phyloP scores from a whole-genome alignment of 2,113 vertebrate species.

The Oceanites oceanicus region DNA sequence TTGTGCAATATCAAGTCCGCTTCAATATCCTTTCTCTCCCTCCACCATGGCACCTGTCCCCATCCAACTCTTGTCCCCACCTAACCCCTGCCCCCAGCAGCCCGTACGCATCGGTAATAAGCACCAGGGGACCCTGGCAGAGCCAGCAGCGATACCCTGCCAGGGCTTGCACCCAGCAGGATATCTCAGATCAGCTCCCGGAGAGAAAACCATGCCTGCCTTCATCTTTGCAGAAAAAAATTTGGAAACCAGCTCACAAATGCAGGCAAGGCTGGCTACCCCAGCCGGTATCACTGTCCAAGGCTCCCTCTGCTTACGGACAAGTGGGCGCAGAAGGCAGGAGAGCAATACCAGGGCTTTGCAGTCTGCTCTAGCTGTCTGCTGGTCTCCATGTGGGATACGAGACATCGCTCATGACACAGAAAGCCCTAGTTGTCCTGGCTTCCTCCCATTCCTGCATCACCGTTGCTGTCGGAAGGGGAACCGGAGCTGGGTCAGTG shows the following conservation, averaged over 20 bases:
- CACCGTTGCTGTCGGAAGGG: fast-evolving
- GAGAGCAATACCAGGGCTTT: neutral
- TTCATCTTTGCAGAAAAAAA: neutral
- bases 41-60: neutral
- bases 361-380: neutral
- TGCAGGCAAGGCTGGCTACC: neutral
- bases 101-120: neutral
- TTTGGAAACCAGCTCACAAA: neutral
- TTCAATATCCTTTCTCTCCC: neutral
- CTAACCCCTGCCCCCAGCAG: neutral
- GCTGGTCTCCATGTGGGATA: neutral
- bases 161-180: neutral
- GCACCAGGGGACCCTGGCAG: neutral
- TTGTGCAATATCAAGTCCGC: neutral
- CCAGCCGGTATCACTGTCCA: too few species aligned
- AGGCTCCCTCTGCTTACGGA: neutral
- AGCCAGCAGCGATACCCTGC: neutral
- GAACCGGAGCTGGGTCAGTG: neutral
- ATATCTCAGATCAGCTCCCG: neutral
- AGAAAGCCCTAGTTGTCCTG: neutral
- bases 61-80: too few species aligned
- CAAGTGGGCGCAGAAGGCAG: neutral
- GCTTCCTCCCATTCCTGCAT: neutral
- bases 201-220: neutral
- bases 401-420: neutral